Percentiles rank a stretch among this genome's conserved stretches.
phyloP scores from a whole-genome alignment of 2,113 vertebrate species.

The Gallinago paraguaiae region DNA sequence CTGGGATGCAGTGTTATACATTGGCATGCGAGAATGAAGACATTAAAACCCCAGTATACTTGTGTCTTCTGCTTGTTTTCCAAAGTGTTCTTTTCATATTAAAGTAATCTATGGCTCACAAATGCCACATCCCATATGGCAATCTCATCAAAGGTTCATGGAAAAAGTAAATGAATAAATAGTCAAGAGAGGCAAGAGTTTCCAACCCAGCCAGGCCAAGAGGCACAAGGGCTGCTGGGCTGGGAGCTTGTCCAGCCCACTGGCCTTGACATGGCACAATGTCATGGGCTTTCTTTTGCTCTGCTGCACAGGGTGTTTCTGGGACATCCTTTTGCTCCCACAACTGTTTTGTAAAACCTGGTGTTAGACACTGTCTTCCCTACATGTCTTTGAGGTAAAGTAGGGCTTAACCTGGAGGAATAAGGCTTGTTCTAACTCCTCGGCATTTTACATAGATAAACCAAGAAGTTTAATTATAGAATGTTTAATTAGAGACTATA shows the following conservation, averaged over 20 bases:
- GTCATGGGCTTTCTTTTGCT: neutral
- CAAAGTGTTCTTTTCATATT: neutral
- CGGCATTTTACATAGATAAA: conserved; percentile 3
- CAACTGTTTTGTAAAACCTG: neutral
- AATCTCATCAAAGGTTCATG: neutral
- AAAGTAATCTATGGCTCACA: neutral
- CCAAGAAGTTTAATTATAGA: conserved; percentile 31
- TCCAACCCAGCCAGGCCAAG: neutral
- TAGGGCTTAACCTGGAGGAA: neutral
- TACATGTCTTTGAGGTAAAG: neutral
- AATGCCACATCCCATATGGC: neutral
- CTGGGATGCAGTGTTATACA: neutral
- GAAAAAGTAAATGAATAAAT: neutral
- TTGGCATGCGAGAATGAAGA: neutral
- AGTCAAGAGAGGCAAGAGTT: neutral
- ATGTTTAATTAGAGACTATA: conserved; percentile 34
- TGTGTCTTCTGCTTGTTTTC: neutral
- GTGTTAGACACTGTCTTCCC: neutral
- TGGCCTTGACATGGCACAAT: neutral
- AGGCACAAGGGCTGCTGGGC: neutral
- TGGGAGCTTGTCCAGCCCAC: neutral
- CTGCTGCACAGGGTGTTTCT: neutral
- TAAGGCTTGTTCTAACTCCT: neutral
- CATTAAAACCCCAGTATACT: neutral
- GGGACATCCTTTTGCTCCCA: neutral